Conservation (phyloP, 2,888 invertebrate species). For the Lottia gigantea region DNA sequence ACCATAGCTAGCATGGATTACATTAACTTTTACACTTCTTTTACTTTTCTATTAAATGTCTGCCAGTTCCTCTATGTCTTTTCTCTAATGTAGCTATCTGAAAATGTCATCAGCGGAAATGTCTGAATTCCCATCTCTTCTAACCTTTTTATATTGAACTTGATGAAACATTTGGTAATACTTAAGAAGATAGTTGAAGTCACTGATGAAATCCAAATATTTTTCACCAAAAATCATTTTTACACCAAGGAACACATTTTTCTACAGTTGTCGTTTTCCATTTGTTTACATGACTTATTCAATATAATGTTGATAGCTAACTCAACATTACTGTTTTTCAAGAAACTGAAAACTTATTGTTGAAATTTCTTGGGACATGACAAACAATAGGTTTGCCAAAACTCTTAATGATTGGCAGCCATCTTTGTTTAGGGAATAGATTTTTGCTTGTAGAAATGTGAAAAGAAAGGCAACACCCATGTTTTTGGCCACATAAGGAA, state of each 20-base stretch:
- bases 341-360: too few species aligned
- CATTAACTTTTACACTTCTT: slow-evolving; percentile 13
- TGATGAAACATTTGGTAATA: slow-evolving; percentile 6
- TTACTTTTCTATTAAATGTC: not conserved
- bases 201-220: too few species aligned
- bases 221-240: too few species aligned
- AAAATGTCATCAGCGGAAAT: slow-evolving; percentile 6
- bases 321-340: too few species aligned
- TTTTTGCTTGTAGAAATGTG: not conserved
- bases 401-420: too few species aligned
- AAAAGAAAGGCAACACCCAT: slow-evolving; percentile 2
- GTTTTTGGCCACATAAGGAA: not conserved
- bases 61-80: not conserved
- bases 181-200: not conserved
- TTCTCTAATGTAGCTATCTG: not conserved
- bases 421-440: not conserved
- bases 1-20: not conserved
- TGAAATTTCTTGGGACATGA: too few species aligned
- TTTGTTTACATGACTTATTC: too few species aligned
- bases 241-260: too few species aligned
- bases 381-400: too few species aligned
- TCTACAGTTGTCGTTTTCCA: too few species aligned
- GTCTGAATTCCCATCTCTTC: not conserved
- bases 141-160: slow-evolving; percentile 6
- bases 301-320: too few species aligned